These are phyloP conservation scores for Coregonus ussuriensis DNA, from an alignment of 2,797 vertebrate genomes.

Conservation along the genomic window DNA sequence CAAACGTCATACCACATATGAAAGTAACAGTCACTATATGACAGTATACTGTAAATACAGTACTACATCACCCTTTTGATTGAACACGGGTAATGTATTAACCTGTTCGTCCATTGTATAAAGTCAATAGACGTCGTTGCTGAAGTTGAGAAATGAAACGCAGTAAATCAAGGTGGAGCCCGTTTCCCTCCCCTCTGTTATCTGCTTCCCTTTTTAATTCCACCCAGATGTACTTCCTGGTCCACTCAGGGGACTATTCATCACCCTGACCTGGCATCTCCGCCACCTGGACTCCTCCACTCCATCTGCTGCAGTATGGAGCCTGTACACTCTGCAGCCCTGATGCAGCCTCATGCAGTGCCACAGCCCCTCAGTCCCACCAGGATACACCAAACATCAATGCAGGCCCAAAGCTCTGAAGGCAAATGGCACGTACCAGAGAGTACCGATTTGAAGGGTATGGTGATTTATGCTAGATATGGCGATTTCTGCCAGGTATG, in stretches of 20 bases:
- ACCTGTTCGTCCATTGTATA: neutral
- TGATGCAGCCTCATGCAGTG: neutral
- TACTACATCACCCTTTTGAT: neutral
- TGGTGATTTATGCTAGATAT: neutral
- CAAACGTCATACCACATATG: neutral
- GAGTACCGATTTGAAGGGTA: no score
- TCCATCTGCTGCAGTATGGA: neutral
- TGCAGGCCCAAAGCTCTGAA: neutral
- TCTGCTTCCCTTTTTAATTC: neutral
- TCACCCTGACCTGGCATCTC: constrained; percentile 9
- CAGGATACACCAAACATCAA: no score
- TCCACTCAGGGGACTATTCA: constrained; percentile 14
- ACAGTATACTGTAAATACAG: no score
- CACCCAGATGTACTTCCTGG: neutral
- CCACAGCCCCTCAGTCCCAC: no score
- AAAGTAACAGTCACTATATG: neutral
- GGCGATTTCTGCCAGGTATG: neutral
- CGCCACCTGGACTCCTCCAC: neutral
- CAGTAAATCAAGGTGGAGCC: neutral
- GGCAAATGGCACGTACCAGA: no score
- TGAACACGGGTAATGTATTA: neutral
- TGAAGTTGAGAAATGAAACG: neutral
- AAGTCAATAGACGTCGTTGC: neutral
- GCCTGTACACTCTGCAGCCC: neutral
- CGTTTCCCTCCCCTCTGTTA: neutral